Base-by-base conservation (phyloP, 1,140 invertebrate species). In the Watersipora subatra region DNA sequence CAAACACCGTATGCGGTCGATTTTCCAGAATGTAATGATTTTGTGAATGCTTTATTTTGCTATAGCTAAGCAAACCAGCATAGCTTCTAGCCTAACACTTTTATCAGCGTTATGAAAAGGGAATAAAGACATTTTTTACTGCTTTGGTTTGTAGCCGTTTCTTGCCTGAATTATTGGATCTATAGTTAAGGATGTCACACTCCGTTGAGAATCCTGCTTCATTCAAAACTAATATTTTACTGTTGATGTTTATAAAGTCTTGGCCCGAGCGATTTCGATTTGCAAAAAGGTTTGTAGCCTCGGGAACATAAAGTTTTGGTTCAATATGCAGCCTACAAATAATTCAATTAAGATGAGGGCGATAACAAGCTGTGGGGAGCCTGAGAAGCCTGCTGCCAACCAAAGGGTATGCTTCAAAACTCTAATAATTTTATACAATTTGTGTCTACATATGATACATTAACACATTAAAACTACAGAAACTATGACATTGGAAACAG, bases 61-160 rank as follows among this genome's bases (percentile, higher is more conserved):
- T 81, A 75, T 86, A 86, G 29, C 82, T 83, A 61, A 89, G 86
- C 93, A 94, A 98, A 1, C 89, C 93, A 26, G 93, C 80, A 81
- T 86, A 98, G 82, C 97, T 97, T 72, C 94, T 84, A 0, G 93
- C 91, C 94, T 94, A 99, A 77, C 97, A 98, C 63, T 92, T 84
- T 79, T 87, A 86, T 64, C 93, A 84, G 1, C 86, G 80, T 68
- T 81, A 72, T 1, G 84, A 76, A 66, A 84, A 87, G 64, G 85
- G 85, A 1, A 94, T 78, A 83, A 96, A 97, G 68, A 95, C 89
- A 64, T 77, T n/a, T n/a, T 68, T 64, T 80, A 76, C 69, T 89
- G 85, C 29, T 96, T 85, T 0, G 93, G 93, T 73, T 88, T 87
- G 68, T 87, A 86, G 70, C 87, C 87, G 65, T 85, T 89, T 1